Evolutionary conservation across 53 echinoderm and acorn worm species (phyloP), one percentile per base, ranked within the genome.

Genomic region (Arbacia lixula): DNA sequence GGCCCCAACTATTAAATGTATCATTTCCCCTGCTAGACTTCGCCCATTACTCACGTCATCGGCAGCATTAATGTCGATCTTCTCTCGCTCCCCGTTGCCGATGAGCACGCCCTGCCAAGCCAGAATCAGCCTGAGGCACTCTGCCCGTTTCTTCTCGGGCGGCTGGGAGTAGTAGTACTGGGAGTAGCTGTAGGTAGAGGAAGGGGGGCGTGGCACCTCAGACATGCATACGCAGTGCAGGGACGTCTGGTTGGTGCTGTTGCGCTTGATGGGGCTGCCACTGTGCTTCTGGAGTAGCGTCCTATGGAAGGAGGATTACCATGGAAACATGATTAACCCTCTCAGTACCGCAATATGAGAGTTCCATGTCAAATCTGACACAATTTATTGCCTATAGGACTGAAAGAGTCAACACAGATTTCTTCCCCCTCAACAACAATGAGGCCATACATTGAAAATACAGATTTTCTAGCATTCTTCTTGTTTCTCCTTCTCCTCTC

Each of bases 191-290:
- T 84, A 91, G 24, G 89, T 87, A 3, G 91, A 80, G 11, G 92
- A 83, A 3, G 90, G 87, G 0, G 95, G 90, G 16, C 90, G 95
- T 42, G 90, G 89, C 55, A 86, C 76, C 78, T 95, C 95, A 33
- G 86, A 84, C 93, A 95, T 93, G 72, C 98, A 94, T 3, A 98
- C 81, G 66, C 94, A 90, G 83, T 98, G 98, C 27, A 98, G 86
- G 9, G 98, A 90, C 1, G 98, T 94, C 66, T 98, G 94, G 87
- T 98, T 90, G 31, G n/a, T 53, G n/a, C 55, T 62, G 83, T 98
- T 98, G 39, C 94, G 86, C 40, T 98, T 98, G 85, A 94, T 98
- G 16, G 98, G 98, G 69, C 92, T 98, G 2, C 94, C 98, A 58
- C 60, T 85, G 71, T 94, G 94, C 53, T 90, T 87, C 76, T 92